Percentiles rank a stretch among this genome's conserved stretches.
Conservation (phyloP, 2,888 invertebrate genomes). For the Noctua comes region DNA sequence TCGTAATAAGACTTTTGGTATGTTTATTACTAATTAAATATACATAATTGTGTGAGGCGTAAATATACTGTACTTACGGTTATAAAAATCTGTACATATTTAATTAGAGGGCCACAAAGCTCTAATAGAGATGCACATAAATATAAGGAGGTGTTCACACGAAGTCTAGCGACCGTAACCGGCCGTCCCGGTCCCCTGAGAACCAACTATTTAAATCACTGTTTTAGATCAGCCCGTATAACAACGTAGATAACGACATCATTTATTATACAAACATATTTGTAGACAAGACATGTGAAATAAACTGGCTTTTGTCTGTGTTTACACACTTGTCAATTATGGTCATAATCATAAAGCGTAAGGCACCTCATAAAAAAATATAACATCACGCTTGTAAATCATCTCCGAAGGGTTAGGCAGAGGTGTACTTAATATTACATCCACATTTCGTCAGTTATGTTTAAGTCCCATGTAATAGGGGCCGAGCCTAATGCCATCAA, state of each 20-base stretch:
- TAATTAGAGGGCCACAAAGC: constrained; percentile 29
- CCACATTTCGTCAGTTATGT: too few relatives aligned
- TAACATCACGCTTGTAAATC: too few relatives aligned
- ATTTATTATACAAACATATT: constrained; percentile 50
- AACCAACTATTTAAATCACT: constrained; percentile 61
- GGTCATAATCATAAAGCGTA: neutral
- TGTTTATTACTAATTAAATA: constrained; percentile 9
- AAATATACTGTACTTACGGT: neutral
- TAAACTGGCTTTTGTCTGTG: constrained; percentile 25
- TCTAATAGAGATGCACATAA: constrained; percentile 29
- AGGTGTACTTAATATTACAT: too few relatives aligned
- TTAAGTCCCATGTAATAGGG: too few relatives aligned
- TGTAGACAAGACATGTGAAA: constrained; percentile 30
- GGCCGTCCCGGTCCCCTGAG: constrained; percentile 63
- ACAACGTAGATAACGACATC: constrained; percentile 39
- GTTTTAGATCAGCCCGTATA: constrained; percentile 34
- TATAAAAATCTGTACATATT: constrained; percentile 27
- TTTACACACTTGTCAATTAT: constrained; percentile 30
- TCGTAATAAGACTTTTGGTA: constrained; percentile 38
- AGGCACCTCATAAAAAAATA: neutral
- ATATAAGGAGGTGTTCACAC: constrained; percentile 65
- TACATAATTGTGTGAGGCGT: constrained; percentile 15
- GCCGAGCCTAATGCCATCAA: too few relatives aligned
- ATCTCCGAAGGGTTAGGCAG: too few relatives aligned
- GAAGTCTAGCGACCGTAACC: constrained; percentile 60